Percentiles rank a stretch among this genome's conserved stretches.
Conservation (phyloP, 2,113 vertebrate species). For the Nymphicus hollandicus region DNA sequence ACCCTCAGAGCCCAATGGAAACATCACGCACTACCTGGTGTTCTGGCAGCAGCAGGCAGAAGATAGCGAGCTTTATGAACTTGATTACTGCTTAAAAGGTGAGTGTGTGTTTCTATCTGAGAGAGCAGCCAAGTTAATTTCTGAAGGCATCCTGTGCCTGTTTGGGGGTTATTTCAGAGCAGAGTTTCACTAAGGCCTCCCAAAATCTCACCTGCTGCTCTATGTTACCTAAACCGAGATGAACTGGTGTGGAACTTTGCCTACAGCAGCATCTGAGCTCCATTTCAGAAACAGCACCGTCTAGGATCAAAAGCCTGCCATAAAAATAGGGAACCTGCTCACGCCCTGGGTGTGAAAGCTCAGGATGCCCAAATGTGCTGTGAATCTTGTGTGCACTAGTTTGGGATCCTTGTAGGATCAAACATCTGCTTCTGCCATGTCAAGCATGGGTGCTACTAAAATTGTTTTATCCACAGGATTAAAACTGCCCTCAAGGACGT, state of each 20-base stretch:
- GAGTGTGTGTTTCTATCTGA: background rate
- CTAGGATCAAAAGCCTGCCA: background rate
- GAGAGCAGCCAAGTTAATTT: background rate
- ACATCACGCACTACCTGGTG: constrained; percentile 95
- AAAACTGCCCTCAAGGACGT: constrained; percentile 87
- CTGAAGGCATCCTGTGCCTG: background rate
- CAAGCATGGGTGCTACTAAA: background rate
- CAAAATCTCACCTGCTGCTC: background rate
- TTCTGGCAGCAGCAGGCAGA: constrained; percentile 88
- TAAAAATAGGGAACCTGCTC: background rate
- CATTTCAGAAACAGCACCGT: background rate
- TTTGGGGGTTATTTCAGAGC: background rate
- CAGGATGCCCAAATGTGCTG: background rate
- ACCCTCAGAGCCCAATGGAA: constrained; percentile 91
- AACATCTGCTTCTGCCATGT: background rate
- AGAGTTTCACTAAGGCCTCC: background rate
- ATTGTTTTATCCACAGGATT: constrained; percentile 74
- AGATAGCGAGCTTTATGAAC: constrained; percentile 87
- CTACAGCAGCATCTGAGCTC: background rate
- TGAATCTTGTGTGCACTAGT: fast-evolving
- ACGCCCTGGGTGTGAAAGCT: background rate
- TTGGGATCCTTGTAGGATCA: background rate
- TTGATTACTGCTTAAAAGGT: constrained; percentile 97
- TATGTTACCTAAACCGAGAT: background rate
- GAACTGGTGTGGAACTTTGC: background rate